phyloP scores from a whole-genome alignment of 2,797 vertebrate species.

The Platalea minor region DNA sequence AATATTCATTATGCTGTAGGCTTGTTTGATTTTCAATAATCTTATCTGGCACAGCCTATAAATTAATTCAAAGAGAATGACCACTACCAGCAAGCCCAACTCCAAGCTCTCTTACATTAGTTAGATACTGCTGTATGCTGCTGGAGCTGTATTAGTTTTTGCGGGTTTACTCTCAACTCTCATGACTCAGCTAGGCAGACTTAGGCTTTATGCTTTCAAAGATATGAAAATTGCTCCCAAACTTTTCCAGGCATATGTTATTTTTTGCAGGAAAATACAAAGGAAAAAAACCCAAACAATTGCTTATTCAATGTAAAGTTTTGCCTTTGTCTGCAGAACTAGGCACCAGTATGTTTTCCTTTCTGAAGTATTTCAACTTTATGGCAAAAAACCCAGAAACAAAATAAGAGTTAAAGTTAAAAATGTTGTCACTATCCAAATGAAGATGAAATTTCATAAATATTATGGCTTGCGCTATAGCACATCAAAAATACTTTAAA shows the following conservation, averaged over 20 bases:
- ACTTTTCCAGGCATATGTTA: not conserved
- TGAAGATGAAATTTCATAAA: not conserved
- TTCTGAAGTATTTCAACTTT: not conserved
- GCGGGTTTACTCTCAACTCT: not conserved
- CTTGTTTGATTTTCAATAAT: not conserved
- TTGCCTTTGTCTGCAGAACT: not conserved
- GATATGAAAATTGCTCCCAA: not conserved
- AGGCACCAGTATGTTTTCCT: not conserved
- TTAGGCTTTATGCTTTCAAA: not conserved
- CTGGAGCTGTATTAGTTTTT: not conserved
- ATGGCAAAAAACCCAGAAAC: not conserved
- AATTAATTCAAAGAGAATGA: not conserved
- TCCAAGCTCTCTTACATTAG: not conserved
- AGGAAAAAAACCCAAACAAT: not conserved
- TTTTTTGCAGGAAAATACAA: not conserved
- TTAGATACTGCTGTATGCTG: not conserved
- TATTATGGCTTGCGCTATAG: conserved; percentile 20
- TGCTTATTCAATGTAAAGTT: not conserved
- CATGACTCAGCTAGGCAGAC: not conserved
- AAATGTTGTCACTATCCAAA: not conserved
- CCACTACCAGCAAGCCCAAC: not conserved
- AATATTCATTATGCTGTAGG: not conserved
- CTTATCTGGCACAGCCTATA: not conserved
- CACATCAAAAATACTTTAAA: conserved; percentile 42
- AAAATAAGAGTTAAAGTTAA: not conserved